phyloP scores from a whole-genome alignment of 2,888 invertebrate genomes.

The Entomobrya proxima region DNA sequence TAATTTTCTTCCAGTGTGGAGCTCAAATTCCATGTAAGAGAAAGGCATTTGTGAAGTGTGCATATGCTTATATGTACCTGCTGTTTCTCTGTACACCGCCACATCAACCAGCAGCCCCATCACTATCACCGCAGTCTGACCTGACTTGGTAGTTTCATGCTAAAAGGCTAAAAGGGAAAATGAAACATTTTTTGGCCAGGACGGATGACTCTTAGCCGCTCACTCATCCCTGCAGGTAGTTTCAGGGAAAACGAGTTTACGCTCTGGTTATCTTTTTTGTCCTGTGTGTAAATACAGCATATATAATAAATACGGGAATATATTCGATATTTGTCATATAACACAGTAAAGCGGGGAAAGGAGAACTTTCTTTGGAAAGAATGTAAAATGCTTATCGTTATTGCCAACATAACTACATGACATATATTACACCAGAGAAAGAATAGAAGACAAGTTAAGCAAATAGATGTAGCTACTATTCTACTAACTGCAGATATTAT shows the following conservation, averaged over 20 bases:
- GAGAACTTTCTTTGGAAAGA: not conserved
- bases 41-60: not conserved
- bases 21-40: not conserved
- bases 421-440: not conserved
- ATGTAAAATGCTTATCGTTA: not conserved
- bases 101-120: not conserved
- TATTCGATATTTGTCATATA: not conserved
- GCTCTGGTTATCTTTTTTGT: conserved; percentile 55
- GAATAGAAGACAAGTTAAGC: not conserved
- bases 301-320: not conserved
- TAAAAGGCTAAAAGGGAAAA: conserved; percentile 55
- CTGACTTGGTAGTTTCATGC: conserved; percentile 12
- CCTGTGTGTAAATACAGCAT: conserved; percentile 8
- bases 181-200: conserved; percentile 6
- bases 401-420: not conserved
- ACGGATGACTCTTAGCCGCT: conserved; percentile 52
- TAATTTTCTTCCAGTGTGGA: too few species aligned
- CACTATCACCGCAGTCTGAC: conserved; percentile 8
- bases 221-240: not conserved
- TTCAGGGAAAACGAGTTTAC: conserved; percentile 31
- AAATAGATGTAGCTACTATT: not conserved
- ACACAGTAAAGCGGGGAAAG: not conserved
- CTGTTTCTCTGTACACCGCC: not conserved
- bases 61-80: not conserved
- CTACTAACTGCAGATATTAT: not conserved